These are phyloP conservation scores for Eupithecia exiguata DNA, from an alignment of 2,888 invertebrate species.

Conservation along the genomic window DNA sequence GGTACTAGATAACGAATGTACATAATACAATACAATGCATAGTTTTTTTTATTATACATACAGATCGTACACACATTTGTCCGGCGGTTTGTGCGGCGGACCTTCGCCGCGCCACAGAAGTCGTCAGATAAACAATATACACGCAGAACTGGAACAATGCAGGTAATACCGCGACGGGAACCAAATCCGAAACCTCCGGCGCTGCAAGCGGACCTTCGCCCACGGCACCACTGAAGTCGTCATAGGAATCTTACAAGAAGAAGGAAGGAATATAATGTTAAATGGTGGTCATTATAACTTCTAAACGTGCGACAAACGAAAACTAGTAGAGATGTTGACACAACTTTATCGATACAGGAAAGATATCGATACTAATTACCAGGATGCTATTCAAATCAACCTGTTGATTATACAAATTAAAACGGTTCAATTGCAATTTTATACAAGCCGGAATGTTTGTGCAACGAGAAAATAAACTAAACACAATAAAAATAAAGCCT, in stretches of 20 bases:
- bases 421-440: constrained; percentile 14
- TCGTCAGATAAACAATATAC: not conserved
- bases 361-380: constrained; percentile 19
- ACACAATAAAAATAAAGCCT: constrained; percentile 67
- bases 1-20: not conserved
- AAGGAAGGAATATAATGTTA: not conserved
- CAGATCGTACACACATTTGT: no score
- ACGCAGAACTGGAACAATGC: not conserved
- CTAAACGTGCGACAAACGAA: not conserved
- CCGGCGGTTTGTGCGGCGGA: no score
- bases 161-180: not conserved
- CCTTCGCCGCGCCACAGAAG: no score
- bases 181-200: not conserved
- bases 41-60: no score
- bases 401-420: constrained; percentile 29
- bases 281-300: not conserved
- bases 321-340: constrained; percentile 18
- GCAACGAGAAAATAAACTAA: constrained; percentile 54
- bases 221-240: not conserved
- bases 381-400: constrained; percentile 17
- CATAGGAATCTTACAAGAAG: not conserved
- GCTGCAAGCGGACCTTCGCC: not conserved
- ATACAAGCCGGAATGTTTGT: constrained; percentile 26
- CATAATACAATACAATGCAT: no score
- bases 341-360: constrained; percentile 26